These are phyloP conservation scores for Anneissia japonica DNA, from an alignment of 35 echinoderm and acorn worm species.

Conservation along the genomic window DNA sequence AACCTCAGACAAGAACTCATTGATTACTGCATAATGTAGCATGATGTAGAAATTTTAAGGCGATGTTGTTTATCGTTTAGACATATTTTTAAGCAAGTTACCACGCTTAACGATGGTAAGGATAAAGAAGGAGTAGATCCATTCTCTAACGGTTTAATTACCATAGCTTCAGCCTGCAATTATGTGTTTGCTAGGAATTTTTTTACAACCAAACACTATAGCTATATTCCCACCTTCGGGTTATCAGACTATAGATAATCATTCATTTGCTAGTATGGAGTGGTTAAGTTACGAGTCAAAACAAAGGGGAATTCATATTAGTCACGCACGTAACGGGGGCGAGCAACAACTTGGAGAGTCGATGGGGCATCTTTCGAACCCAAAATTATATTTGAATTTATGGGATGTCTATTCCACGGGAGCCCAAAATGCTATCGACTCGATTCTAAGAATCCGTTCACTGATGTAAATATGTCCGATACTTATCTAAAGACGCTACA, in stretches of 20 bases:
- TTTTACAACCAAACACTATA: background rate
- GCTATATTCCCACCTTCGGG: background rate
- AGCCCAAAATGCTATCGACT: background rate
- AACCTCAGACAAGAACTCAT: conserved; percentile 19
- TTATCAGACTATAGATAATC: background rate
- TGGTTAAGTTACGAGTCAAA: background rate
- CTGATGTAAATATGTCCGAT: background rate
- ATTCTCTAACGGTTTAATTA: background rate
- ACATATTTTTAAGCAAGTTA: conserved; percentile 24
- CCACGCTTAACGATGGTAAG: background rate
- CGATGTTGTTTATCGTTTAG: conserved; percentile 22
- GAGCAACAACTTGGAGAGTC: background rate
- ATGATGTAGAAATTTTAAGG: conserved; percentile 34
- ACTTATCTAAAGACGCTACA: background rate
- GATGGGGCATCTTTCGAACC: background rate
- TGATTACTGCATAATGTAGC: conserved; percentile 20
- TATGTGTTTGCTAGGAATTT: conserved; percentile 4
- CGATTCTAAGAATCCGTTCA: background rate
- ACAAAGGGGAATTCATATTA: background rate
- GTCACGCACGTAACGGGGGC: background rate
- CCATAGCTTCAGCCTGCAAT: conserved; percentile 17
- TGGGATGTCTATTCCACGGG: background rate
- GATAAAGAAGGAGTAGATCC: background rate
- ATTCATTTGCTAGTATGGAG: background rate
- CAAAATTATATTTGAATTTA: too few relatives aligned